Percentiles rank a stretch among this genome's conserved stretches.
phyloP scores from a whole-genome alignment of 1,140 invertebrate genomes.

The Tribolium castaneum region DNA sequence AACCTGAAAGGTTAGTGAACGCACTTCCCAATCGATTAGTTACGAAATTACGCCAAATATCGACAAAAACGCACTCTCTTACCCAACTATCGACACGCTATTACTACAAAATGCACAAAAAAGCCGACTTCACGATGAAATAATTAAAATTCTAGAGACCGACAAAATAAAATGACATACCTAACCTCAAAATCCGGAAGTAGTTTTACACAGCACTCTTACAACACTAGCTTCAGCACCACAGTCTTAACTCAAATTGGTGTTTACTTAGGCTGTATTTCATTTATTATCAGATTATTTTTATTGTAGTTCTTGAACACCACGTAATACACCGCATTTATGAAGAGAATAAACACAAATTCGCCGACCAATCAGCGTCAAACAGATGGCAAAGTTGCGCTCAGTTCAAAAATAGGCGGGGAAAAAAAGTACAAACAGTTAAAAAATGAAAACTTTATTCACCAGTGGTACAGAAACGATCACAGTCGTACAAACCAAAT shows the following conservation, averaged over 20 bases:
- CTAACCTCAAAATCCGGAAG: constrained; percentile 36
- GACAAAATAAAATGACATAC: constrained; percentile 11
- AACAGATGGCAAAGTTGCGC: constrained; percentile 30
- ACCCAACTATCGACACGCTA: not conserved
- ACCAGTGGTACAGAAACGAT: too few relatives aligned
- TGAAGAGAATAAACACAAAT: constrained; percentile 32
- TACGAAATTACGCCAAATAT: not conserved
- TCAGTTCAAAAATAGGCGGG: constrained; percentile 12
- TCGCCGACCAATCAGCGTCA: constrained; percentile 22
- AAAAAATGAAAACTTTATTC: not conserved
- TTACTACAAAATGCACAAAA: not conserved
- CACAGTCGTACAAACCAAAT: not conserved
- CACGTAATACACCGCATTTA: not conserved
- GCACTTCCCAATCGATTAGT: constrained; percentile 4
- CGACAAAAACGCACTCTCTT: not conserved
- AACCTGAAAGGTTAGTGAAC: constrained; percentile 26
- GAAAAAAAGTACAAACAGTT: not conserved
- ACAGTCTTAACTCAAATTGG: not conserved
- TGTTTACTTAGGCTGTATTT: not conserved
- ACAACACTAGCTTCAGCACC: not conserved
- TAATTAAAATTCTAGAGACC: not conserved
- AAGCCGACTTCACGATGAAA: not conserved
- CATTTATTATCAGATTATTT: not conserved
- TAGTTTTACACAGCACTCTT: not conserved
- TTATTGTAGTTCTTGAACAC: not conserved